A percentile compares a stretch with the other conserved stretches of the same genome.
Conservation (phyloP, 2,888 invertebrate genomes). For the Digitonthophagus gazella region DNA sequence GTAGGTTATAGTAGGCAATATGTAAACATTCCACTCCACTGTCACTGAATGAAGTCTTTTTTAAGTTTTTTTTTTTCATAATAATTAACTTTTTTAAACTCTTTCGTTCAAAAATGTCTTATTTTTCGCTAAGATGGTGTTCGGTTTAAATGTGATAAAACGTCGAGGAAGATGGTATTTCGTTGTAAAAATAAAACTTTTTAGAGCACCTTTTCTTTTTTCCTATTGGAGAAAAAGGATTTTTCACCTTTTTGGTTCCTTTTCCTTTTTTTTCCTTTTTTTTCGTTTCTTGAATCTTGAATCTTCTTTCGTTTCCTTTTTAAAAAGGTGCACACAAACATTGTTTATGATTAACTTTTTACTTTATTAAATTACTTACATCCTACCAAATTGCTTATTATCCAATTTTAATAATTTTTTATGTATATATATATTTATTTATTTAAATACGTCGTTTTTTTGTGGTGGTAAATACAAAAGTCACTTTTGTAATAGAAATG, state of each 20-base stretch:
- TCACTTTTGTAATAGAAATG: no score
- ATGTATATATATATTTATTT: not conserved
- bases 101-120: conserved; percentile 14
- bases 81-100: conserved; percentile 20
- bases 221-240: no score
- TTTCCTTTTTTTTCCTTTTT: conserved; percentile 39
- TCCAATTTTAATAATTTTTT: not conserved
- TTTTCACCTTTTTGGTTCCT: no score
- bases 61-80: not conserved
- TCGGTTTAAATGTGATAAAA: conserved; percentile 28
- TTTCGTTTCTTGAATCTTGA: conserved; percentile 6
- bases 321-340: not conserved
- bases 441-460: no score
- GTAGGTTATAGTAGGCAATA: conserved; percentile 34
- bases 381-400: not conserved
- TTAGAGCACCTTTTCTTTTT: conserved; percentile 44
- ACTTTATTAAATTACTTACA: not conserved
- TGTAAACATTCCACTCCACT: conserved; percentile 24
- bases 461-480: no score
- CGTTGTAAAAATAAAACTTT: conserved; percentile 42
- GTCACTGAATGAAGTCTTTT: no score
- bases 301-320: not conserved
- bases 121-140: conserved; percentile 34
- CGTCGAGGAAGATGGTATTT: conserved; percentile 39
- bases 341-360: not conserved